Conservation (phyloP, 2,888 invertebrate species). For the Merodon equestris region DNA sequence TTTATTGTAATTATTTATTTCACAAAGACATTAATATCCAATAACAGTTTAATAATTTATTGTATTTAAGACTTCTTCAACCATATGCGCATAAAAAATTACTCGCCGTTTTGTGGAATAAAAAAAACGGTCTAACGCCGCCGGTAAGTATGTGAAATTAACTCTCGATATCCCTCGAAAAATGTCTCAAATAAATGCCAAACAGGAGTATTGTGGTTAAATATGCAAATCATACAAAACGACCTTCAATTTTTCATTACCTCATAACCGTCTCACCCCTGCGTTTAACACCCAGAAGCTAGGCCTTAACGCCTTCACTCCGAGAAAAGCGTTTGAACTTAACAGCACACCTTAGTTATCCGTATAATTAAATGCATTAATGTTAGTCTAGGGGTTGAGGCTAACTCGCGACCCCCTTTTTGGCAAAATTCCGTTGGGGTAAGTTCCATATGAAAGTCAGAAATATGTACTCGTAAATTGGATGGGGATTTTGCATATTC, state of each 20-base stretch:
- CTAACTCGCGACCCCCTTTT: slow-evolving; percentile 33
- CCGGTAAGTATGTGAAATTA: slow-evolving; percentile 62
- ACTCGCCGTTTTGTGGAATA: slow-evolving; percentile 42
- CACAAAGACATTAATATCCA: slow-evolving; percentile 54
- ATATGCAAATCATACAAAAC: slow-evolving; percentile 70
- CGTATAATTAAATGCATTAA: slow-evolving; percentile 64
- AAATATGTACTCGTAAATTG: slow-evolving; percentile 48
- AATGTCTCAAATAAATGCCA: slow-evolving; percentile 59
- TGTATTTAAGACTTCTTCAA: slow-evolving; percentile 21
- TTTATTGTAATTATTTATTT: no score
- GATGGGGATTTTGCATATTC: slow-evolving; percentile 71
- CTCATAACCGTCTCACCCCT: slow-evolving; percentile 43
- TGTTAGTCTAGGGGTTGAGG: slow-evolving; percentile 6
- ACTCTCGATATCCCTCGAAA: slow-evolving; percentile 67
- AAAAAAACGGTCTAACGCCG: slow-evolving; percentile 50
- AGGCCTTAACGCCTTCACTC: slow-evolving; percentile 55
- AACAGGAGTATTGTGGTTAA: slow-evolving; percentile 45
- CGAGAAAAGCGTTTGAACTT: slow-evolving; percentile 47
- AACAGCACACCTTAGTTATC: slow-evolving; percentile 44
- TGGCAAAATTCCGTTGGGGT: slow-evolving; percentile 9
- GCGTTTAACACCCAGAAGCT: slow-evolving; percentile 44
- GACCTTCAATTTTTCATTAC: slow-evolving; percentile 69
- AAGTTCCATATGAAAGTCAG: slow-evolving; percentile 55
- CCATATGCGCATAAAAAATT: slow-evolving; percentile 4
- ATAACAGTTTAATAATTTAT: slow-evolving; percentile 38